Base-by-base conservation (phyloP, 1,140 invertebrate genomes). In the Cotesia vestalis region DNA sequence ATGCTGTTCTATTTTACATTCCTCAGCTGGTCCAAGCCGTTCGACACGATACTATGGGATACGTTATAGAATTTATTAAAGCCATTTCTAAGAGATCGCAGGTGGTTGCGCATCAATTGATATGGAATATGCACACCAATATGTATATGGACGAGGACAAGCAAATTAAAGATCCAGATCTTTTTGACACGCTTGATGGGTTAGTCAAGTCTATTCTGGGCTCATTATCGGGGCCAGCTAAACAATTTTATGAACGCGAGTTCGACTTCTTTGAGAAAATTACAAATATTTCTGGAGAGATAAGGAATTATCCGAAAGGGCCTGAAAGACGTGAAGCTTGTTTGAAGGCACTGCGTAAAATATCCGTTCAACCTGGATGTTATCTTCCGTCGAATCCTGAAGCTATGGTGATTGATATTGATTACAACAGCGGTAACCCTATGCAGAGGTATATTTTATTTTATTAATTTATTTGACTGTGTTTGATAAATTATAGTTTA, bases 91-190 rank as follows among this genome's bases (percentile, higher is more conserved):
- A 94, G 78, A 93, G 94, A 78, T 99, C 98, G 0, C 93, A 94
- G 85, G 92, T 99, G 12, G 92, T 99, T 0, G 97, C 96, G 0
- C 98, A 99, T 88, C 98, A 99, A 83, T 85, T 99, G 4, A 96
- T 99, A 72, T 99, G 98, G 98, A 99, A 99, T 84, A 99, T 99
- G 96, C 93, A 98, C 79, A 98, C 97, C 0, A 99, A 99, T 85
- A 96, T 98, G 91, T 99, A 93, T 80, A 91, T 93, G 53, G 98
- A 99, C 83, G 98, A 99, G 86, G 98, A 99, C 73, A 96, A 96
- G 83, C 93, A 93, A 77, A 88, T 93, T 46, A 96, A 94, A 85
- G 98, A 99, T 88, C 89, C 87, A 11, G 89, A 90, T 74, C 82
- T 97, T 5, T 96, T 89, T 81, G 95, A 98, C 75, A 89, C 91